A percentile compares a stretch with the other conserved stretches of the same genome.
These are phyloP conservation scores for Euwallacea similis DNA, from an alignment of 1,140 invertebrate species.

Conservation along the genomic window DNA sequence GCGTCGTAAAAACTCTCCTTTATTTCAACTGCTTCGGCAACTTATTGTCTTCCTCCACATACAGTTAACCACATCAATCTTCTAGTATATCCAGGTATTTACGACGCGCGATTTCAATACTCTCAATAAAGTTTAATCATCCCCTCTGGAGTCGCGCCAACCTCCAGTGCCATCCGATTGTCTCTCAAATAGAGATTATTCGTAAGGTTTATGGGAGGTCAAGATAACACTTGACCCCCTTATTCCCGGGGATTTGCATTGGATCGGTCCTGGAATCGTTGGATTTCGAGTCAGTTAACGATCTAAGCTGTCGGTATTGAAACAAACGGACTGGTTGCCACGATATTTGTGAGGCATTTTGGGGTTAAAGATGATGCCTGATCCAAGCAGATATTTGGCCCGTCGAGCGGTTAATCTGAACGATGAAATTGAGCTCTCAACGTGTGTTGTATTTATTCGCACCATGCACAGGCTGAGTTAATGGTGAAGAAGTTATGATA, in stretches of 20 bases:
- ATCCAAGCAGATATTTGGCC: no score
- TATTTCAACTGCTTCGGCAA: neutral
- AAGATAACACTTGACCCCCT: constrained; percentile 5
- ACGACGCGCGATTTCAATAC: neutral
- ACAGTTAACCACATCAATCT: neutral
- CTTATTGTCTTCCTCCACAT: no score
- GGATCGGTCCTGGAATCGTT: neutral
- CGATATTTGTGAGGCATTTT: no score
- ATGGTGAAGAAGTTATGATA: no score
- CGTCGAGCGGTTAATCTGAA: no score
- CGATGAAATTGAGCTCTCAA: no score
- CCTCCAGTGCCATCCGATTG: neutral
- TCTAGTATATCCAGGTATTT: neutral
- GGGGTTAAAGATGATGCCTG: no score
- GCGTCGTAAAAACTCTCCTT: neutral
- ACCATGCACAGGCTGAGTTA: no score
- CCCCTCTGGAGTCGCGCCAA: neutral
- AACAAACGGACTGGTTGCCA: no score
- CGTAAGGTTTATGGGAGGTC: neutral
- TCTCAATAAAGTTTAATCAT: constrained; percentile 1
- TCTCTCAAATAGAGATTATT: neutral
- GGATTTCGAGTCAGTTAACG: neutral
- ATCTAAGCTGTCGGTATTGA: no score
- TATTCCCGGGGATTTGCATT: neutral
- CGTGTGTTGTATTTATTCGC: no score